Evolutionary conservation across 2,797 vertebrate genomes (phyloP), one percentile per base, ranked within the genome.

Genomic region (Loris lydekkerianus): DNA sequence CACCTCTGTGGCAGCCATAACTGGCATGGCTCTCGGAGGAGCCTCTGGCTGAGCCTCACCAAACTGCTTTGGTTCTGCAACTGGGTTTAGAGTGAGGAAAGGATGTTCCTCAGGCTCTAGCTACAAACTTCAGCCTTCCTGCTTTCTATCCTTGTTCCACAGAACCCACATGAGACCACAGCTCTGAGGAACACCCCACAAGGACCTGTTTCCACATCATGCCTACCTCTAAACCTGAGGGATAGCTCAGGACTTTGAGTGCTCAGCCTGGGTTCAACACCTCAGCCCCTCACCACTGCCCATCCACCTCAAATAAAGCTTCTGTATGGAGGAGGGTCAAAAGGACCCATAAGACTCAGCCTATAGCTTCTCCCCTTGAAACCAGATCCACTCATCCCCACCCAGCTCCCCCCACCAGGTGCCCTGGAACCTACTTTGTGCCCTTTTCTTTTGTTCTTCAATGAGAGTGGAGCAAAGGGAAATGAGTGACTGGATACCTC

Each of bases 381-480:
- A 84, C 10, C 27, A 18, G 58, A 70, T 82, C 77, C 37, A 72
- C 20, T 46, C 49, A 20, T 40, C 10, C 58, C n/a, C n/a, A 34
- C 46, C n/a, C 46, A 34, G 7, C 17, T 5, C 14, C 46, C 7
- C 29, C 60, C 69, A 53, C 82, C 34, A 23, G 8, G 8, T 31
- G 10, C n/a, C 84, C 43, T 14, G 23, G 73, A 87, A 97, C 95
- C 31, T 97, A 98, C 98, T 94, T 97, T 96, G 88, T 88, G 94
- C 82, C 34, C 65, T 96, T 95, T 96, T 97, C 93, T 91, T 88
- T 91, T 97, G 97, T 49, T 94, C 91, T 96, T 98, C 94, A 37
- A 98, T 93, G 58, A 98, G 93, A 80, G 96, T 93, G 15, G 92
- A 94, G 70, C 97, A 98, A 84, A 98, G 95, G 40, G 96, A 96